Conservation (phyloP, 2,888 invertebrate genomes). For the Thymelicus lineola region DNA sequence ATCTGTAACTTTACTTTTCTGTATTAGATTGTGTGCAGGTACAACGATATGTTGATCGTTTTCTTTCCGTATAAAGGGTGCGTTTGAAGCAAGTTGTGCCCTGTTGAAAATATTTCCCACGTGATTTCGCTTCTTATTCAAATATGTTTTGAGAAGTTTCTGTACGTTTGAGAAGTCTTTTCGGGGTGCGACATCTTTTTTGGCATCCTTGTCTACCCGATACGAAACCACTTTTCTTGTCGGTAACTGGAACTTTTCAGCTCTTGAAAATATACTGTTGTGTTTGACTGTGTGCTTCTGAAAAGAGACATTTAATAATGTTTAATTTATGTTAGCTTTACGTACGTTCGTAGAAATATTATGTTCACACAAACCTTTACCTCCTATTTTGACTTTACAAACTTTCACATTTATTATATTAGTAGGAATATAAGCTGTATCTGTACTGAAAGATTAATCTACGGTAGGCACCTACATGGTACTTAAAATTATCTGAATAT, state of each 20-base stretch:
- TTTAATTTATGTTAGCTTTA: too few species aligned
- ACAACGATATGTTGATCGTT: background rate
- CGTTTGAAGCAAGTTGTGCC: background rate
- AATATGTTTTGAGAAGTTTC: constrained; percentile 57
- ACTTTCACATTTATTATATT: too few species aligned
- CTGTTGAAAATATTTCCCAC: constrained; percentile 1
- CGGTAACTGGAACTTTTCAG: constrained; percentile 44
- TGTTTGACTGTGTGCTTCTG: constrained; percentile 39
- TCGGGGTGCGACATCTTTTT: constrained; percentile 57
- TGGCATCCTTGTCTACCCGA: constrained; percentile 39
- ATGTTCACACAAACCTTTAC: too few species aligned
- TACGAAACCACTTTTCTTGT: constrained; percentile 29
- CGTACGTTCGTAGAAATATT: too few species aligned
- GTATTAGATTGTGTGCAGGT: background rate
- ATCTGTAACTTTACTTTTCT: background rate
- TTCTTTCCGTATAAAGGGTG: background rate
- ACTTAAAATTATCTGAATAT: background rate
- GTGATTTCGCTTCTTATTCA: constrained; percentile 46
- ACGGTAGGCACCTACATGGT: background rate
- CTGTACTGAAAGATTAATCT: background rate
- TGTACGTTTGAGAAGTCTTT: constrained; percentile 60
- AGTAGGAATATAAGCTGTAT: background rate
- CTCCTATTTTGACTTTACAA: too few species aligned
- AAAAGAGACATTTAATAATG: constrained; percentile 20
- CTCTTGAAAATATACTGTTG: constrained; percentile 44